These are phyloP conservation scores for Harpegnathos saltator DNA, from an alignment of 1,140 invertebrate species.

Conservation along the genomic window DNA sequence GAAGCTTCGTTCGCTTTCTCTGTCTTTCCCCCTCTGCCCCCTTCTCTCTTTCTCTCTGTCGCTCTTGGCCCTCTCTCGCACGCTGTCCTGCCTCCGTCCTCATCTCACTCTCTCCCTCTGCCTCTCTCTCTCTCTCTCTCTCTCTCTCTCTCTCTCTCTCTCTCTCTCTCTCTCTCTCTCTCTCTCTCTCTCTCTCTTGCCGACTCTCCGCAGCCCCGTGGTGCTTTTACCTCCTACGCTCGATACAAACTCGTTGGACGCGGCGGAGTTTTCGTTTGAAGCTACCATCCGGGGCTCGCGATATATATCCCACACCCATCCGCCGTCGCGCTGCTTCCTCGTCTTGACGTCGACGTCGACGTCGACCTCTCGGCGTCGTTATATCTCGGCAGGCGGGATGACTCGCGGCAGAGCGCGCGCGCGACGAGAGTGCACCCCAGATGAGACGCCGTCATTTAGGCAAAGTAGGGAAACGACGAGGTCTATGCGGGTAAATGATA, in stretches of 20 bases:
- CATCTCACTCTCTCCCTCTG: constrained; percentile 29
- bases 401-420: constrained; percentile 38
- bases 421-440: constrained; percentile 30
- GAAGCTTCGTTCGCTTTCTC: constrained; percentile 56
- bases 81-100: constrained; percentile 24
- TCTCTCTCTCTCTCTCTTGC: constrained; percentile 25
- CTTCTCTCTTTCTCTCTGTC: not conserved
- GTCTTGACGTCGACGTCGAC: constrained; percentile 53
- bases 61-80: not conserved
- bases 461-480: constrained; percentile 28
- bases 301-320: constrained; percentile 40
- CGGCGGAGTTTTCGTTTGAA: constrained; percentile 71
- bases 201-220: constrained; percentile 22
- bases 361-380: constrained; percentile 62
- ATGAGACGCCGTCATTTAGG: constrained; percentile 55
- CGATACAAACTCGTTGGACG: constrained; percentile 72
- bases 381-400: constrained; percentile 45
- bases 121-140: constrained; percentile 29
- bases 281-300: constrained; percentile 55
- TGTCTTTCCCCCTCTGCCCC: constrained; percentile 2
- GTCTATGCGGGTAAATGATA: constrained; percentile 44
- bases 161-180: not conserved
- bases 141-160: no score
- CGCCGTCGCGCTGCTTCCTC: not conserved
- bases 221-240: constrained; percentile 70